phyloP scores from a whole-genome alignment of 2,888 invertebrate species.

The Unio pictorum region DNA sequence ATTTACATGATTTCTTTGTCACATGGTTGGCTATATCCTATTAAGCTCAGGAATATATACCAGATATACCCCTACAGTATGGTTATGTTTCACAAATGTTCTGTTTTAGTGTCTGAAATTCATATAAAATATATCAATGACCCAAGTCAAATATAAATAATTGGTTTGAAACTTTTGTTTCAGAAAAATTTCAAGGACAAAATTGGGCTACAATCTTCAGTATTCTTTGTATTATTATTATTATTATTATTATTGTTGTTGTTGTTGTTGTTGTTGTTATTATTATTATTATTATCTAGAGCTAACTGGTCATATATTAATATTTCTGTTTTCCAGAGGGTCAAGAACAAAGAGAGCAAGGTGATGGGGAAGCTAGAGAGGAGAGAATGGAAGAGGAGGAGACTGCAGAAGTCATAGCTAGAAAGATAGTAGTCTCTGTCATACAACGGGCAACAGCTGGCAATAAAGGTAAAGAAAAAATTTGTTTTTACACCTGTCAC shows the following conservation, averaged over 20 bases:
- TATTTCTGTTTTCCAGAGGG: slow-evolving; percentile 41
- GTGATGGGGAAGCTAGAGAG: slow-evolving; percentile 34
- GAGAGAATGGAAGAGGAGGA: slow-evolving; percentile 21
- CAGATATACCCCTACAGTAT: too few species aligned
- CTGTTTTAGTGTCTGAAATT: too few species aligned
- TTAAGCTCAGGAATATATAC: too few species aligned
- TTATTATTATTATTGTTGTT: not conserved
- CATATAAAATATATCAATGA: too few species aligned
- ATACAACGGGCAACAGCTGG: slow-evolving; percentile 38
- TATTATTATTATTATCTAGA: not conserved
- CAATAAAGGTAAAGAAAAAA: not conserved
- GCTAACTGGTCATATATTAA: slow-evolving; percentile 3
- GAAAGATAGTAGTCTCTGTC: slow-evolving; percentile 42
- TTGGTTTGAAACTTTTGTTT: too few species aligned
- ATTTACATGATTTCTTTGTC: too few species aligned
- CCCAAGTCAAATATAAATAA: too few species aligned
- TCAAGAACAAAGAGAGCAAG: slow-evolving; percentile 45
- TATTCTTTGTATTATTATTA: not conserved
- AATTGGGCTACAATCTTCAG: too few species aligned
- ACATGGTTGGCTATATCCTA: too few species aligned
- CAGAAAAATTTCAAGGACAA: too few species aligned
- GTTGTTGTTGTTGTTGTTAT: not conserved
- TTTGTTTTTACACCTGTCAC: too few species aligned
- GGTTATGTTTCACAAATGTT: too few species aligned
- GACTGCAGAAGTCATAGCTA: slow-evolving; percentile 35